Base-by-base conservation (phyloP, 2,888 invertebrate species). In the Thalpophila matura region DNA sequence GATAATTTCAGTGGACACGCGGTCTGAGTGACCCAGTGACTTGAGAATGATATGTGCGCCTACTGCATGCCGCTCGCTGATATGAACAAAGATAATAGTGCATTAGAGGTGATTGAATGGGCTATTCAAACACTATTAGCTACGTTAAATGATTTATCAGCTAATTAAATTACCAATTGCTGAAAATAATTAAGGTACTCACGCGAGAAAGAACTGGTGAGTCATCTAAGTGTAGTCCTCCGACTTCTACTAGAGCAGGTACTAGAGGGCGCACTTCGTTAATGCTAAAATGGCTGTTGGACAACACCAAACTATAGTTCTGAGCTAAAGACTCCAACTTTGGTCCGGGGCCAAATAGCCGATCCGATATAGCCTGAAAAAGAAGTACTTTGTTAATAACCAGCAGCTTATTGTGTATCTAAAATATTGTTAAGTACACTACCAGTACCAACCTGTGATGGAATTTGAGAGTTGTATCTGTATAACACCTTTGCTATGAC, bases 221-320 rank as follows among this genome's bases (percentile, higher is more conserved):
- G 16, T 94, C 91, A 74, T 95, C 93, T 38, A 95, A 86, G 79
- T 96, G 96, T 40, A 96, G 75, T 5, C 96, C 96, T 20, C 95
- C 96, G 7, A 96, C 94, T 89, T 96, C 96, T 10, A 96, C 89
- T 35, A 96, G 75, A 55, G 94, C 91, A 0, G 96, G 96, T 1
- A 95, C 94, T 20, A 95, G 73, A 0, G 96, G 96, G n/a, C 95
- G 89, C 9, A 95, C 94, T 81, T 94, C 93, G 70, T 95, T 95
- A 51, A 95, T 92, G 73, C 95, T 96, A 72, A 95, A 95, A 81
- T 96, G 96, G 57, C 95, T 95, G 74, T 96, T 96, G 0, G 95
- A 94, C 26, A 96, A 76, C 38, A 96, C 89, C 43, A 96, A 80
- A 77, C 96, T 96, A 72, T 94, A 95, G 76, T 96, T 95, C 57